Evolutionary conservation across 2,888 invertebrate species (phyloP), one percentile per base, ranked within the genome.

Genomic region (Copidosoma aretas): DNA sequence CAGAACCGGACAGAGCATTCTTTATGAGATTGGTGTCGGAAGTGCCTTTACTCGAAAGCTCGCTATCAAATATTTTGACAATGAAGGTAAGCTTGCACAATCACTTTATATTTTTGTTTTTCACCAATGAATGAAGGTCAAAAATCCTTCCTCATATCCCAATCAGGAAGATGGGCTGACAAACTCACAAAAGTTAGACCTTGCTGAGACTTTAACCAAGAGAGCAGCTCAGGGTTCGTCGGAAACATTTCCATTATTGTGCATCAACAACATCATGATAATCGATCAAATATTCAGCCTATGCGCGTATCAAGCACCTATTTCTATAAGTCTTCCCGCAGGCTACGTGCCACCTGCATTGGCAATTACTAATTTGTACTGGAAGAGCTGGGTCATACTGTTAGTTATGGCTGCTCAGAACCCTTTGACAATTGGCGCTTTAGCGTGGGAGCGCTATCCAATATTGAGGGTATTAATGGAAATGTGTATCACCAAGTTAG

Each of bases 401-500:
- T 85, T 95, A 53, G 92, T 97, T 84, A 85, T 98, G 73, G 91
- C 94, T 19, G 95, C 97, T 0, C 97, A 97, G 84, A 98, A 97
- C 88, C 96, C 98, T 0, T 86, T 89, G 0, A 89, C 90, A 17
- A 93, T 97, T 85, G 97, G 97, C 15, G 90, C 90, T 74, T 86
- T 92, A 64, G 94, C 93, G 46, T 97, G 97, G 91, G 90, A 91
- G 77, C 91, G 91, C 75, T 98, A 97, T 86, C 95, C 97, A 21
- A 97, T 93, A 60, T 88, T 98, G 73, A 88, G 93, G 72, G 91
- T 92, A 77, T 87, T 98, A 73, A 96, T 98, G 89, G 97, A 98
- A 86, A 95, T 95, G 91, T 95, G 95, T 77, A 98, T 98, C 81
- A 98, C 97, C 14, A 95, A 93, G 91, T 92, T 80, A 85, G 87